Evolutionary conservation across 2,888 invertebrate genomes (phyloP), one percentile per base, ranked within the genome.

Genomic region (Meliscaeva auricollis): DNA sequence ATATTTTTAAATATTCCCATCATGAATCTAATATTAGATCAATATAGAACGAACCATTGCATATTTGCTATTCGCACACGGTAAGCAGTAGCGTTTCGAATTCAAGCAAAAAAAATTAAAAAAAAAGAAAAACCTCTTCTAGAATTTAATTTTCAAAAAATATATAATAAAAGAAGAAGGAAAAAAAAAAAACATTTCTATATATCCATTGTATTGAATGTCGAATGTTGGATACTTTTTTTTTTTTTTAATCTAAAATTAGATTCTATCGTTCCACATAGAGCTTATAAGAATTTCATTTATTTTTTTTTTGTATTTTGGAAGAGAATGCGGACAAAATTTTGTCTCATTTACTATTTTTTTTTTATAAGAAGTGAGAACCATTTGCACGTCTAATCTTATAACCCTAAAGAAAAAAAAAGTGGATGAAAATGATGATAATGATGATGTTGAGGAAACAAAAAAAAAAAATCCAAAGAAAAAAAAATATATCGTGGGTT

Each of bases 121-220:
- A n/a, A n/a, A n/a, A n/a, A n/a, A n/a, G n/a, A 76, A 54, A 69
- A 38, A 38, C 48, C 22, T 73, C 41, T 44, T 69, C 54, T 38
- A 38, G 54, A 69, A 54, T 41, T 48, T 44, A 54, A 41, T 69
- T 41, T 69, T 56, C 5, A 50, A 66, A 50, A 64, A 17, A 38
- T 32, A 58, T 9, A 30, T 58, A 15, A n/a, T 50, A 38, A 52
- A 66, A 30, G 32, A 62, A 69, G 9, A 73, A 66, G 58, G 52
- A 70, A 52, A 32, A 32, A 30, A 50, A 20, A 66, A 17, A 70
- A 52, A 48, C 41, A 58, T 68, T 44, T 46, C 38, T 60, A 17
- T 41, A 66, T 60, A 81, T 76, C 73, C 73, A 85, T 81, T 85
- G 76, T 81, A 85, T 85, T 85, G 85, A 81, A 81, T 85, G 81